phyloP scores from a whole-genome alignment of 2,797 vertebrate species.

The Sternarchorhynchus goeldii region DNA sequence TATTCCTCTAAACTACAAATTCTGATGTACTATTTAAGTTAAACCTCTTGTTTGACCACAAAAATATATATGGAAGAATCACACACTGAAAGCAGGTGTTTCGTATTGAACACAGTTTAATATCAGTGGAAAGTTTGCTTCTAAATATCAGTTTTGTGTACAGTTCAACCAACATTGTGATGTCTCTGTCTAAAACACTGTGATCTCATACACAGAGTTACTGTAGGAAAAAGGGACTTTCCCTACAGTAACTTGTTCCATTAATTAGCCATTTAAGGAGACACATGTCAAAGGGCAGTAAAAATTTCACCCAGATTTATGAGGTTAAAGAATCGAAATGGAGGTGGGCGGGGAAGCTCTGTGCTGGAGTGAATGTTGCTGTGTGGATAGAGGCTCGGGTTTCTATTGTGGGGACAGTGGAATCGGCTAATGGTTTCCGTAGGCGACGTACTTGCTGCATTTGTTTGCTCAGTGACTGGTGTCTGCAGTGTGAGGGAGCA shows the following conservation, averaged over 20 bases:
- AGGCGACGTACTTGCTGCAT: neutral
- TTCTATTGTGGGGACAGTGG: constrained; percentile 40
- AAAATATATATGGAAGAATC: too few relatives aligned
- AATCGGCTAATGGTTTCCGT: constrained; percentile 52
- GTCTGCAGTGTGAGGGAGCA: neutral
- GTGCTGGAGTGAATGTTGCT: constrained; percentile 48
- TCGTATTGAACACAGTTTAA: too few relatives aligned
- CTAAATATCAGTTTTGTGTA: too few relatives aligned
- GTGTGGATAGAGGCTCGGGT: constrained; percentile 53
- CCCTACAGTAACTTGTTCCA: too few relatives aligned
- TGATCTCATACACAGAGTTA: too few relatives aligned
- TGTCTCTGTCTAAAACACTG: too few relatives aligned
- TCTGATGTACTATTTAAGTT: neutral
- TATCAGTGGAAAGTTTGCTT: too few relatives aligned
- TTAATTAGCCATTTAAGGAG: too few relatives aligned
- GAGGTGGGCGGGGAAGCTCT: constrained; percentile 34
- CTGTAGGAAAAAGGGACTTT: too few relatives aligned
- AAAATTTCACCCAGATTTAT: neutral
- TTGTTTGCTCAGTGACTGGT: neutral
- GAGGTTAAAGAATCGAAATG: constrained; percentile 43
- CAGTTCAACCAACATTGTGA: too few relatives aligned
- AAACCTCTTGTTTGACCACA: neutral
- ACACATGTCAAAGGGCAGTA: neutral
- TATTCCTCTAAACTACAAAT: constrained; percentile 10
- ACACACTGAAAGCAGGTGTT: too few relatives aligned